These are phyloP conservation scores for Kuschelorhynchus macadamiae DNA, from an alignment of 2,888 invertebrate genomes.

Conservation along the genomic window DNA sequence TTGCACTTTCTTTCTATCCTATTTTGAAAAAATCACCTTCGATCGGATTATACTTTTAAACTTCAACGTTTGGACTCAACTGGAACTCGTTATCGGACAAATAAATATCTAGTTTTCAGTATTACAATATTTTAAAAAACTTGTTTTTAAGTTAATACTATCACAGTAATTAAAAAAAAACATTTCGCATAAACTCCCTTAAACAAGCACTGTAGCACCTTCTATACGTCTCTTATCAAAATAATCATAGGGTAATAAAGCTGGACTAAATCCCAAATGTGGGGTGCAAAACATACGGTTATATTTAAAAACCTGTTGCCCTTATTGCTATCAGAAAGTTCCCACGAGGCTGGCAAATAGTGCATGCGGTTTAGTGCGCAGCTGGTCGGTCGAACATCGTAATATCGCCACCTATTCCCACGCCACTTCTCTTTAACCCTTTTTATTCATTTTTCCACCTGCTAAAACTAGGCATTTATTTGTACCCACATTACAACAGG, in stretches of 20 bases:
- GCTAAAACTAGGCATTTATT: slow-evolving; percentile 50
- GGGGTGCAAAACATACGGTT: slow-evolving; percentile 44
- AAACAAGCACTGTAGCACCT: too few relatives aligned
- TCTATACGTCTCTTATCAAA: background rate
- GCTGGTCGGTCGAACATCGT: slow-evolving; percentile 51
- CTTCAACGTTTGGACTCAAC: too few relatives aligned
- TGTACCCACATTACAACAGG: background rate
- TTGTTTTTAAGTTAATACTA: too few relatives aligned
- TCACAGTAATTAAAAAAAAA: too few relatives aligned
- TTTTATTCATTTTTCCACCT: slow-evolving; percentile 58
- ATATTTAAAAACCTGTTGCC: slow-evolving; percentile 46
- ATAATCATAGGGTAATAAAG: slow-evolving; percentile 5
- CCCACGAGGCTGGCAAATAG: slow-evolving; percentile 57
- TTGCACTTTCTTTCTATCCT: too few relatives aligned
- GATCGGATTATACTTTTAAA: too few relatives aligned
- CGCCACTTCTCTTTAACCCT: slow-evolving; percentile 58
- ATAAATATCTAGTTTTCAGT: too few relatives aligned
- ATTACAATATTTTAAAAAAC: too few relatives aligned
- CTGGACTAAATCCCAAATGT: slow-evolving; percentile 23
- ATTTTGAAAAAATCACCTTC: too few relatives aligned
- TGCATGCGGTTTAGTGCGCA: slow-evolving; percentile 53
- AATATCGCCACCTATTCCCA: slow-evolving; percentile 57
- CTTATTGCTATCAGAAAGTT: slow-evolving; percentile 51
- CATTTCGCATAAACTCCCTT: too few relatives aligned
- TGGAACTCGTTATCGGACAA: too few relatives aligned